phyloP scores from a whole-genome alignment of 2,888 invertebrate species.

The Latheticus oryzae region DNA sequence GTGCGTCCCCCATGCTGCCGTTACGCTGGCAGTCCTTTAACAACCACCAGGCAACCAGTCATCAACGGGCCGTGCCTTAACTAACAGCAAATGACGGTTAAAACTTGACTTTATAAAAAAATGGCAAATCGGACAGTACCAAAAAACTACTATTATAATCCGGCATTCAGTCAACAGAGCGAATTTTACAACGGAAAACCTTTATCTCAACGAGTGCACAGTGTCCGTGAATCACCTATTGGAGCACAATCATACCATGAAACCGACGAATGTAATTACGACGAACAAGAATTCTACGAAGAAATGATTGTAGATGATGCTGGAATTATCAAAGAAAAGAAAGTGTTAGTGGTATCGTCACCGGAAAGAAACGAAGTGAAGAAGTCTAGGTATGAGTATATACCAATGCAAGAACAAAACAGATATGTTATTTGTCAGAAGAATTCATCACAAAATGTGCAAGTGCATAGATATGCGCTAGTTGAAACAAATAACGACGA shows the following conservation, averaged over 20 bases:
- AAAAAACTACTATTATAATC: slow-evolving; percentile 79
- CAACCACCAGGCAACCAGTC: slow-evolving; percentile 54
- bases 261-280: slow-evolving; percentile 51
- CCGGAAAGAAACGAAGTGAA: slow-evolving; percentile 62
- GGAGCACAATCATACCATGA: slow-evolving; percentile 60
- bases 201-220: slow-evolving; percentile 63
- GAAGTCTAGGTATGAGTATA: slow-evolving; percentile 70
- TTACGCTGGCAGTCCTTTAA: slow-evolving; percentile 53
- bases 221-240: slow-evolving; percentile 60
- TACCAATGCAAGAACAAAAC: slow-evolving; percentile 65
- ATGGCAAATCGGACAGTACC: slow-evolving; percentile 37
- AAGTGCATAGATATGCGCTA: slow-evolving; percentile 70
- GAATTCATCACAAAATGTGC: slow-evolving; percentile 70
- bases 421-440: slow-evolving; percentile 63
- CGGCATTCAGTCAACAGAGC: slow-evolving; percentile 83
- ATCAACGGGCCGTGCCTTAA: slow-evolving; percentile 50
- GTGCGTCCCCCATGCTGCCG: slow-evolving; percentile 55
- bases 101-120: slow-evolving; percentile 13
- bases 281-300: slow-evolving; percentile 64
- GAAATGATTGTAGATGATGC: slow-evolving; percentile 63
- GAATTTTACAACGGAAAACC: slow-evolving; percentile 70
- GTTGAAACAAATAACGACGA: slow-evolving; percentile 73
- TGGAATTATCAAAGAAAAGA: slow-evolving; percentile 61
- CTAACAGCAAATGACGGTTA: slow-evolving; percentile 47
- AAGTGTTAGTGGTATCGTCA: slow-evolving; percentile 59